Evolutionary conservation across 2,888 invertebrate genomes (phyloP).

Genomic region (Calameuta pallipes): DNA sequence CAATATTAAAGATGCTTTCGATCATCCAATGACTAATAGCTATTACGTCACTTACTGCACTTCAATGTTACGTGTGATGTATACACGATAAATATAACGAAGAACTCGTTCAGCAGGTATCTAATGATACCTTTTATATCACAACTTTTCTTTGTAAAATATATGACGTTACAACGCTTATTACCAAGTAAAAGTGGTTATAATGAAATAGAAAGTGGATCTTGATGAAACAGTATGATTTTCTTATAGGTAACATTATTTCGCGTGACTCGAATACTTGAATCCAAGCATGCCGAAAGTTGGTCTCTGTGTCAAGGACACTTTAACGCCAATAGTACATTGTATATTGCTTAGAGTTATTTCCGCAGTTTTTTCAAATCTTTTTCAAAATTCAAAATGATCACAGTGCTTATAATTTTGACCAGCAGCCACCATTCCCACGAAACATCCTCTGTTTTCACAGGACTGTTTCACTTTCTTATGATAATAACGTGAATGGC

Average conservation of each 20-base stretch:
- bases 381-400: not conserved
- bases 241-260: not conserved
- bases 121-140: not conserved
- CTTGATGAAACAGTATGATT: not conserved
- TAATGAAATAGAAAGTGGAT: not conserved
- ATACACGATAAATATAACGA: not conserved
- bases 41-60: not conserved
- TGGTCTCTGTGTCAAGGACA: constrained; percentile 10
- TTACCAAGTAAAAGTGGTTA: not conserved
- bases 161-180: not conserved
- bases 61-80: not conserved
- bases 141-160: not conserved
- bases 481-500: not conserved
- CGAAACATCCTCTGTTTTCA: not conserved
- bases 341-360: not conserved
- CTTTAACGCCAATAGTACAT: not conserved
- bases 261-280: not conserved
- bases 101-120: not conserved
- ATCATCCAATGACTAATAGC: not conserved
- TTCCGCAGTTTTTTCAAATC: not conserved
- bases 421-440: not conserved
- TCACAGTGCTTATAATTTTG: not conserved
- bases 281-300: not conserved
- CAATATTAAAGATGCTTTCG: not conserved
- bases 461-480: constrained; percentile 2